Base-by-base conservation (phyloP, 2,113 vertebrate species). In the Microcebus griseorufus region DNA sequence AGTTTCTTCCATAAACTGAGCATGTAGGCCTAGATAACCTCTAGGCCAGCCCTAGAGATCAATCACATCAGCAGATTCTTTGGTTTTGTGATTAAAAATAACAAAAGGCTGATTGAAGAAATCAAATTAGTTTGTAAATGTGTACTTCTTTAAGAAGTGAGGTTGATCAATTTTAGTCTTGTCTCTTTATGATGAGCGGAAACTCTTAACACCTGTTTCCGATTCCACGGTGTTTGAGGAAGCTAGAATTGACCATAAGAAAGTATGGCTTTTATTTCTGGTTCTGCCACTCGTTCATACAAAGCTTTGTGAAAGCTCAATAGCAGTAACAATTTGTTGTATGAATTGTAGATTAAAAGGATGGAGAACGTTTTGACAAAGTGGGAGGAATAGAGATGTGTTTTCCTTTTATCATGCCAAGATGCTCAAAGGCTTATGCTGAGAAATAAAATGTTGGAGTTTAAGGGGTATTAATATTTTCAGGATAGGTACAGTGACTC, bases 81-180 rank as follows among this genome's bases (percentile, higher is more conserved):
- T 90, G 69, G 64, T 67, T 88, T 93, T 88, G 6, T 45, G 11
- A 18, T 80, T 84, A 75, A 75, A 92, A 85, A 81, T 53, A 86
- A 94, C 73, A 97, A 96, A 97, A 78, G 76, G 92, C 58, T 85
- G 91, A 79, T 70, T 83, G 82, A 53, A 96, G 60, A 97, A 97
- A 97, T 88, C 2, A 81, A 94, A 83, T 0, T 0, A 95, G 62
- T 97, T 98, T 98, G 93, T 97, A 60, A 89, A 94, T 96, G 88
- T 51, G 4, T 48, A 39, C 42, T 80, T 75, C 45, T 48, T 93
- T 9, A 53, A 88, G 25, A 70, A 67, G 11, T 29, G 70, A 62
- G 39, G 69, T 17, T 67, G 76, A 13, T 29, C 22, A 42, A 0
- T 70, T 70, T 45, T 6, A 45, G 8, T 48, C 9, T 6, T 13